Evolutionary conservation across 2,888 invertebrate genomes (phyloP), one percentile per base, ranked within the genome.

Genomic region (Drosophila buzzatii): DNA sequence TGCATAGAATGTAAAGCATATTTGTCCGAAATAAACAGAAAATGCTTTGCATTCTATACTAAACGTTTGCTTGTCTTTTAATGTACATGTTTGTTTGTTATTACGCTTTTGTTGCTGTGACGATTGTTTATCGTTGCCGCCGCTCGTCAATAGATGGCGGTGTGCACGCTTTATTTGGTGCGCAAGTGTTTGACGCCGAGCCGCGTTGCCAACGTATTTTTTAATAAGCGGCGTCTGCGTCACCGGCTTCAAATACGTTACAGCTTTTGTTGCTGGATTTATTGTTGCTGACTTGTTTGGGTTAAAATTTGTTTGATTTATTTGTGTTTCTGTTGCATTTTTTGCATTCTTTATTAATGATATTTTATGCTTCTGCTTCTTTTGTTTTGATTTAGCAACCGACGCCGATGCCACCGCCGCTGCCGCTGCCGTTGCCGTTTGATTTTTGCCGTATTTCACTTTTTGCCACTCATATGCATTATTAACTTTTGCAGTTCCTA

Each of bases 141-240:
- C 90, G 79, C 92, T 92, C 8, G 92, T 92, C 73, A 93, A 79
- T 66, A 93, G 90, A 88, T 93, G 92, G 80, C 92, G 92, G 73
- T 93, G 90, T 3, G 92, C 92, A n/a, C 92, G 92, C 75, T 92
- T 92, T 60, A 92, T 85, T 85, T 91, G 91, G 63, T 92, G 90
- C 57, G 89, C 90, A 76, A 92, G 78, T 41, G 85, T 76, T 58
- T 92, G 92, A 18, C 88, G 87, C 44, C 92, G 90, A 45, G 79
- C 60, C 66, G 86, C 81, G 81, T 68, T 85, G 79, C 86, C 87
- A 85, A 85, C 81, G 47, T 61, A 72, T 56, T 88, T 86, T 69
- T 81, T 86, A 16, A 76, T 60, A 52, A 75, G 67, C 35, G 70
- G 62, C 59, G 71, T 55, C 72, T 82, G 77, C 49, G 73, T 51